Base-by-base conservation (phyloP, 2,797 vertebrate genomes). In the Parotocinclus haroldoi region DNA sequence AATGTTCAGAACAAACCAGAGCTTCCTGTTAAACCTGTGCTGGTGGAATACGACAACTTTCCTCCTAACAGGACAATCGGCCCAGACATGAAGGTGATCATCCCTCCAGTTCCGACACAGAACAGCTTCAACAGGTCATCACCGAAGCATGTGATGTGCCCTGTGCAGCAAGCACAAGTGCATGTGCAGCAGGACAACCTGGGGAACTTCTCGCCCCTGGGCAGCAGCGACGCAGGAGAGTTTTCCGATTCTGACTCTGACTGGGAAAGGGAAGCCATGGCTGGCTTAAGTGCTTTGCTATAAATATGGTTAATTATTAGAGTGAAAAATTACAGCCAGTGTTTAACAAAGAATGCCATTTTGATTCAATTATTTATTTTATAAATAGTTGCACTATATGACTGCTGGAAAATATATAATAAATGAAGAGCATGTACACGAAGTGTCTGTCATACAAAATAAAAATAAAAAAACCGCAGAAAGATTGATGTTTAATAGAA, bases 11-110 rank as follows among this genome's bases (percentile, higher is more conserved):
- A 65, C 58, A 66, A 56, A 0, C 63, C 14, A 0, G 65, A 68
- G 71, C 74, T 71, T 57, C 73, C 57, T 2, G 40, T 72, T 3
- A 87, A 84, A 38, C 61, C 72, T 5, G 71, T 89, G 12, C 65
- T 90, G 4, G 80, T 89, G 74, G 86, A 90, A 27, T 91, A 91
- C 1, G 89, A 92, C 65, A 87, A 91, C 4, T 92, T 88, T 72
- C 90, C 91, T 10, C 87, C 90, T 0, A 91, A 90, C 78, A 92
- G 84, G 77, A 90, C 90, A 53, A 87, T 90, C 0, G 90, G 89
- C 0, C 80, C 89, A 0, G 91, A 91, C 63, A 89, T 82, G 79
- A 90, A 88, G 14, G 82, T 91, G 0, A 84, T 89, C 49, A 91
- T 90, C 58, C 90, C 89, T 39, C 84, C 87, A 0, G 81, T 89